Base-by-base conservation (phyloP, 2,113 vertebrate genomes). In the Piprites chloris region DNA sequence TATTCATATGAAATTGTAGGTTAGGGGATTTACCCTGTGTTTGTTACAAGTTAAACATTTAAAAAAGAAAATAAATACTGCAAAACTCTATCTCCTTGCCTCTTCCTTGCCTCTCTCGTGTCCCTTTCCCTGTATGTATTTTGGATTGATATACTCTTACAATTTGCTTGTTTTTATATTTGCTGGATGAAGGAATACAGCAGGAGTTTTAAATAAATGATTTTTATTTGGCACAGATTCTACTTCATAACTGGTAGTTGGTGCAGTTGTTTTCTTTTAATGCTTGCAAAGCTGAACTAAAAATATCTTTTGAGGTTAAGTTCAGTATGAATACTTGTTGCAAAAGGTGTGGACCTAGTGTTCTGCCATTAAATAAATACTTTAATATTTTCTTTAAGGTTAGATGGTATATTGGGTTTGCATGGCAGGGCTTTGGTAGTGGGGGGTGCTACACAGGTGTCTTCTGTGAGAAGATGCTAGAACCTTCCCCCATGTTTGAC, bases 171-270 rank as follows among this genome's bases (percentile, higher is more conserved):
- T 5, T 2, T 76, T 85, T 61, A 9, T 83, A 62, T 91, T 76
- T 91, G 3, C 20, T 44, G 33, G 35, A 41, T 50, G 47, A 88
- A 77, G 19, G 5, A 53, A 85, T 14, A 15, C 63, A 91, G 42
- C 46, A 87, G 12, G 33, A 93, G 22, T 69, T 96, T 76, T 76
- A 69, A 94, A 91, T 85, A 78, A 90, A 44, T 76, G 7, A 90
- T 90, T 96, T 94, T 85, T 85, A 61, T 56, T 93, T 92, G 65
- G 56, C 55, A 91, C 9, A 59, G 32, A 44, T 88, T 87, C 67
- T 81, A 5, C 30, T 76, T 85, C 75, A 77, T 90, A 86, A 69
- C 49, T 62, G 26, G 55, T 73, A 58, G 20, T 26, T 86, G 30
- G 46, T 88, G 59, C 47, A 52, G 30, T 77, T 90, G 8, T 85